Base-by-base conservation (phyloP, 2,888 invertebrate genomes). In the Blera fallax region DNA sequence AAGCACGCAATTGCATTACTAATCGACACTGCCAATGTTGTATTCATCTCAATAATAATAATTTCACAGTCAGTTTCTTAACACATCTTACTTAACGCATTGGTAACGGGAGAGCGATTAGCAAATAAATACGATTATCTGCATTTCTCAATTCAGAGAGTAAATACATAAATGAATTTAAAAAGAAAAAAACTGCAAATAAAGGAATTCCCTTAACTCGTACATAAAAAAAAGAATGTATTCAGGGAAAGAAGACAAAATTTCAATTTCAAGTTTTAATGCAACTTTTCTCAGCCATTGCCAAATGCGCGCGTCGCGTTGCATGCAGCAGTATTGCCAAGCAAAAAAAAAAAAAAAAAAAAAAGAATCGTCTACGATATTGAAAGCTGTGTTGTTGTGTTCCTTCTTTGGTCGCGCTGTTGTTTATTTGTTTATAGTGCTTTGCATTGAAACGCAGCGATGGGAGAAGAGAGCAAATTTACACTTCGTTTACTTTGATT, bases 1-100 rank as follows among this genome's bases (percentile, higher is more conserved):
- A 80, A 80, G 50, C 74, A 80, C 74, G 80, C 80, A 85, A 80
- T 72, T 72, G 74, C 76, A 72, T 85, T 85, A 72, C 65, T 80
- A 80, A 80, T 80, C 60, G 29, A 16, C 43, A 27, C 58, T 48
- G 45, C 32, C 16, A 14, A 27, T 48, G 21, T 11, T 32, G 18
- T 21, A 34, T 37, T 32, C 24, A 45, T 58, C 43, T 45, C 18
- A 54, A 76, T 56, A 77, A 76, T 56, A 77, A 79, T 56, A 32
- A 65, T 62, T 50, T 50, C 58, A 48, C 65, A 80, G 45, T 40
- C 14, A 56, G 40, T 62, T 64, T 56, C 48, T 64, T 29, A 56
- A 78, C 45, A 64, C 70, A 77, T 74, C 60, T 62, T 74, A 62
- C 67, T 74, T 54, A 74, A 74, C 67, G 34, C 52, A 74, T 62